Base-by-base conservation (phyloP, 2,113 vertebrate genomes). In the Chionodraco myersi region DNA sequence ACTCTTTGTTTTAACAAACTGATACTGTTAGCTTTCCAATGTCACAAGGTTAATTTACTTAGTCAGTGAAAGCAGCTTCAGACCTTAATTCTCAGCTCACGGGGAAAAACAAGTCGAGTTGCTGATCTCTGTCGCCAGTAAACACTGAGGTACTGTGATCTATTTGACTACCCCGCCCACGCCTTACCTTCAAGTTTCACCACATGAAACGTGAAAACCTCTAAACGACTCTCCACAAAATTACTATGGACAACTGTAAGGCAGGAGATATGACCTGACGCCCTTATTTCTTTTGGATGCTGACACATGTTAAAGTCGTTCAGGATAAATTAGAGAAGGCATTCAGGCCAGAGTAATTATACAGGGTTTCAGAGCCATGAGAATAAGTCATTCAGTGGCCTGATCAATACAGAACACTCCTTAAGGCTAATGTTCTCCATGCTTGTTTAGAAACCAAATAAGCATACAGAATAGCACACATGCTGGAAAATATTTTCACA, bases 11-110 rank as follows among this genome's bases (percentile, higher is more conserved):
- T 83, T 69, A 83, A 63, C 56, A 63, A 86, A 77, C 52, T 62
- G 63, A 66, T 65, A 75, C 76, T 60, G 61, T 75, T 79, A 76
- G 86, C 86, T 84, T 56, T 80, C 79, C 84, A 84, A 73, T 92
- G 89, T 92, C 92, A 91, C 52, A 83, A 84, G 88, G 90, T 91
- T 92, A 93, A 93, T 92, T 89, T 87, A 89, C 92, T 93, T 93
- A 92, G 82, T 79, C 75, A 61, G 66, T 89, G 87, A 93, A 95
- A 94, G 91, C 75, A 71, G 89, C 90, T 93, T 91, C 88, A 80
- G 67, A 75, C 61, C 75, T 78, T 92, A 94, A 93, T 93, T 91
- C 83, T 75, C 62, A 85, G 79, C 76, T 89, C 77, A 85, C 63
- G n/a, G 83, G 70, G 61, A 90, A 91, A 94, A 93, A 89, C 76